A percentile compares a stretch with the other conserved stretches of the same genome.
These are phyloP conservation scores for Peromyscus leucopus DNA, from an alignment of 2,113 vertebrate species.

Conservation along the genomic window DNA sequence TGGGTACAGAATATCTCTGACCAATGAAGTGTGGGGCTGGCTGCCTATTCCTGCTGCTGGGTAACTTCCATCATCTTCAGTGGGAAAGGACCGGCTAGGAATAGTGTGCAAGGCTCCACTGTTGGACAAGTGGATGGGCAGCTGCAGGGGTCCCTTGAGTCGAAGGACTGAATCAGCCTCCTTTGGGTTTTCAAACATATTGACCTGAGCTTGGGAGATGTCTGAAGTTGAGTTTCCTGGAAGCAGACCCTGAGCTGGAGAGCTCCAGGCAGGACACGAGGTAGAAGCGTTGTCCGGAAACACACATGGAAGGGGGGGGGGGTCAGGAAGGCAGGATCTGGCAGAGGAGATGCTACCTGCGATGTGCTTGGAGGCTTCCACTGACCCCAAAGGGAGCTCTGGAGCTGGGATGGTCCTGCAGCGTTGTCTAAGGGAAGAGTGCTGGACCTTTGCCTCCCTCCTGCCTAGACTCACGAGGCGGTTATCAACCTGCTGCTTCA, in stretches of 20 bases:
- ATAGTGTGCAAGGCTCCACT: not conserved
- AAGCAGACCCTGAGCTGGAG: not conserved
- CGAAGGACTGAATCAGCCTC: not conserved
- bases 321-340: not conserved
- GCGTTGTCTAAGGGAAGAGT: not conserved
- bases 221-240: not conserved
- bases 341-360: not conserved
- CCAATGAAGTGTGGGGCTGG: not conserved
- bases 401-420: not conserved
- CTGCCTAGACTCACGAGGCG: not conserved
- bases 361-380: not conserved
- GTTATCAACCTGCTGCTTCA: not conserved
- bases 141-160: too few species aligned
- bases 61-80: not conserved
- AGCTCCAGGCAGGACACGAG: not conserved
- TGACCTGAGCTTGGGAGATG: not conserved
- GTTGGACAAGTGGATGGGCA: not conserved
- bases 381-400: not conserved
- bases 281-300: not conserved
- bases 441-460: not conserved
- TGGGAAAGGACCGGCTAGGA: not conserved
- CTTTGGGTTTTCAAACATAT: not conserved
- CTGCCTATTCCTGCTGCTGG: not conserved
- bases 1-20: not conserved
- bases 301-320: not conserved